Conservation (phyloP, 2,888 invertebrate genomes). For the Mycalesis mineus region DNA sequence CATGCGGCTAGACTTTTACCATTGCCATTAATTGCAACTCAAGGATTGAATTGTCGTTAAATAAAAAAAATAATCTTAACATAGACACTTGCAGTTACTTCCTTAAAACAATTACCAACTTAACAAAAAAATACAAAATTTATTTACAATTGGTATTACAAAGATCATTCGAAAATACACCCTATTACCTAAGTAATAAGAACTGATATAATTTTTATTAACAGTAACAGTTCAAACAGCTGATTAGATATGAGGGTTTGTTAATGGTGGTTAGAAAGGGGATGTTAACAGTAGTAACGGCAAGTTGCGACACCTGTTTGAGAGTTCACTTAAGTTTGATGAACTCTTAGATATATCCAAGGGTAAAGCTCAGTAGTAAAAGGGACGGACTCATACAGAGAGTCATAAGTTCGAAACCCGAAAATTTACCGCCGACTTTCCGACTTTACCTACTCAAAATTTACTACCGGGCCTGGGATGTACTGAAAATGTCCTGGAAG, state of each 20-base stretch:
- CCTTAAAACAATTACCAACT: neutral
- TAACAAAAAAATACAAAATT: neutral
- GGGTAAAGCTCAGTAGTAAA: no score
- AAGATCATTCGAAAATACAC: neutral
- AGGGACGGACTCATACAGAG: no score
- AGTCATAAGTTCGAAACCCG: no score
- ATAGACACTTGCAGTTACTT: neutral
- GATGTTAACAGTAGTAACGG: neutral
- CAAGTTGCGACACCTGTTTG: conserved; percentile 31
- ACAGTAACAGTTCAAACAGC: neutral
- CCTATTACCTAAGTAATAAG: neutral
- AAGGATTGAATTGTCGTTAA: no score
- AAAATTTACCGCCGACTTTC: no score
- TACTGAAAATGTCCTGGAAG: no score
- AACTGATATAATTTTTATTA: neutral
- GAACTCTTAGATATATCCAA: conserved; percentile 14
- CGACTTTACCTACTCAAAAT: no score
- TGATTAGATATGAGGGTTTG: conserved; percentile 2
- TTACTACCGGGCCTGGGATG: no score
- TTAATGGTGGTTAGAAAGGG: conserved; percentile 1
- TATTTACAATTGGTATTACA: neutral
- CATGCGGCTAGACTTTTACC: no score
- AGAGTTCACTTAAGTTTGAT: conserved; percentile 32
- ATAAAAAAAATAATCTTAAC: neutral
- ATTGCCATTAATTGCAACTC: no score